Base-by-base conservation (phyloP, 2,113 vertebrate species). In the Hiodon tergisus region DNA sequence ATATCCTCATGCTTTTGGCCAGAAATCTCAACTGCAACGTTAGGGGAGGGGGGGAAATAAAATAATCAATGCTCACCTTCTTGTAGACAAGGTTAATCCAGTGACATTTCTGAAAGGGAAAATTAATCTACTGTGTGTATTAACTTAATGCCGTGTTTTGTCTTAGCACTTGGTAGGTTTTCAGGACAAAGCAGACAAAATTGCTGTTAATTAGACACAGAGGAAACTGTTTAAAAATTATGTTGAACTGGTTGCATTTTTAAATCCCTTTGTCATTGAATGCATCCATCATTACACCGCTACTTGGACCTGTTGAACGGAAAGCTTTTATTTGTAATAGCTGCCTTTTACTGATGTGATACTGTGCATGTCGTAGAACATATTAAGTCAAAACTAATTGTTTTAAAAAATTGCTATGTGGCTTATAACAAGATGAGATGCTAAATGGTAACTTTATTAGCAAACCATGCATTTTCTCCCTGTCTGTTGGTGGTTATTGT, bases 101-200 rank as follows among this genome's bases (percentile, higher is more conserved):
- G 74, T 69, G 72, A 75, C 63, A 58, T 61, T 31, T 53, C 48
- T 59, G 67, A 75, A 76, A 63, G 75, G 13, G 53, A 71, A 77
- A 78, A 76, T 81, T 61, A 67, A 78, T 72, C 63, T 74, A 57
- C 61, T 71, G 72, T 75, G 75, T 76, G 68, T 62, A 72, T 72
- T 74, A 78, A 78, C 58, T 78, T 50, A 70, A 76, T 73, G 62
- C 50, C 58, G 60, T 53, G 16, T 61, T 76, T 74, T 72, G 75
- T 77, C 74, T 76, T 78, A 74, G 17, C 57, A 54, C 74, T 57
- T 68, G 62, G 67, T 72, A 59, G 31, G 66, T 65, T 69, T 72
- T 73, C 57, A 47, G 72, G 63, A 78, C 66, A 77, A 74, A 67
- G 58, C 57, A 53, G n/a, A 47, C 13, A 16, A 60, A 74, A 69